Base-by-base conservation (phyloP, 2,797 vertebrate species). In the Gymnopithys bicolor region DNA sequence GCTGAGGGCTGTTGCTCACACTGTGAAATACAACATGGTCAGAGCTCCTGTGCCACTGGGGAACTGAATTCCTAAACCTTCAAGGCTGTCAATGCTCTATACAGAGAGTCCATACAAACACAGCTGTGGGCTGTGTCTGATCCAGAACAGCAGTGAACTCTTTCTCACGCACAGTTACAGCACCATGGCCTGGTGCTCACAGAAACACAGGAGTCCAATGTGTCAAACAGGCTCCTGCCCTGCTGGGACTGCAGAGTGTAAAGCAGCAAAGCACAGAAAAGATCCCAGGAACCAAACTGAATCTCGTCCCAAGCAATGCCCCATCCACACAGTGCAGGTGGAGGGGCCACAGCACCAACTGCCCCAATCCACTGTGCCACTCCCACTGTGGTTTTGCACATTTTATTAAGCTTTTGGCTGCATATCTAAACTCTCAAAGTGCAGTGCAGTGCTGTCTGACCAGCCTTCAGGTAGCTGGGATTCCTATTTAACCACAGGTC, bases 291-390 rank as follows among this genome's bases (percentile, higher is more conserved):
- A 39, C 6, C 27, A 43, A 35, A 56, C 0, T 23, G 43, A 45
- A 49, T 30, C 19, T 15, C 9, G 17, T 43, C 21, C 49, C 2
- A 24, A 13, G 52, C 0, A 16, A 75, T 3, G 24, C 11, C 35
- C 10, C 30, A 27, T 41, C 0, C 21, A 30, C 18, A 3, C 11
- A 45, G 18, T 0, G 1, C 1, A 24, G 5, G 10, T 5, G 17
- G 8, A 58, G 30, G 9, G 43, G 27, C 13, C 1, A 1, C 37
- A 51, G 56, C 58, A 60, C 7, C 8, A 3, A 7, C 13, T 62
- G 24, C 16, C 24, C 23, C 1, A 0, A n/a, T 2, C 30, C 51
- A 28, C 3, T 41, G 52, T 33, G 58, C 39, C 24, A 4, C 55
- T 66, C 62, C 22, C 19, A 3, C 13, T 10, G 55, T 51, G 55